These are phyloP conservation scores for Chrysomallon squamiferum DNA, from an alignment of 1,140 invertebrate species.

Conservation along the genomic window DNA sequence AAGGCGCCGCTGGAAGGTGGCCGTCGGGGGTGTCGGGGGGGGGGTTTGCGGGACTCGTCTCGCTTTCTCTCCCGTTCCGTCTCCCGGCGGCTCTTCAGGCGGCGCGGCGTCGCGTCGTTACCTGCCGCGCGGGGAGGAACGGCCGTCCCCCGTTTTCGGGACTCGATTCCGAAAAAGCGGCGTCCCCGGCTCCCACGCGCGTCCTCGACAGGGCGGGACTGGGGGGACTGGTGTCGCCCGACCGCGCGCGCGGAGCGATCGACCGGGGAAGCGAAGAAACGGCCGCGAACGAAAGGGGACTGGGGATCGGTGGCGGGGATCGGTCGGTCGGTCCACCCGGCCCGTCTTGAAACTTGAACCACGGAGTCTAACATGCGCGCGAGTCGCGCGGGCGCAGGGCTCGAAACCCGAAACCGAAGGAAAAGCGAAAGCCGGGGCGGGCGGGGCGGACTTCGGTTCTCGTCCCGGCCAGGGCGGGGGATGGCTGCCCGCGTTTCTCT, in stretches of 20 bases:
- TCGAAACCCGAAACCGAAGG: constrained; percentile 72
- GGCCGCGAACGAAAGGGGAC: constrained; percentile 24
- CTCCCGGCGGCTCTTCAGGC: not conserved
- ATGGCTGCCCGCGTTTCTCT: constrained; percentile 49
- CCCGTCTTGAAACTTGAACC: constrained; percentile 95
- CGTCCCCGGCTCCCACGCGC: constrained; percentile 2
- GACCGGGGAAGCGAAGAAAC: not conserved
- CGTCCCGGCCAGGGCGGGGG: constrained; percentile 52
- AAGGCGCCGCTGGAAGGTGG: not conserved
- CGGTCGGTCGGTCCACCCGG: constrained; percentile 65
- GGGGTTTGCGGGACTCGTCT: not conserved
- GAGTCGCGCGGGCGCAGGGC: constrained; percentile 75
- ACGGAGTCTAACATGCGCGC: constrained; percentile 87
- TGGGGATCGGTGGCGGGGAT: constrained; percentile 29
- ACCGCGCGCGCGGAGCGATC: not conserved
- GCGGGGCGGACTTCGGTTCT: constrained; percentile 33
- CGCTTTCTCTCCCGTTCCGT: not conserved
- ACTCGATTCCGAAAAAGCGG: not conserved
- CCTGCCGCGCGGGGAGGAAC: not conserved
- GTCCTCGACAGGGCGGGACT: constrained; percentile 9
- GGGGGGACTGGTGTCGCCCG: constrained; percentile 16
- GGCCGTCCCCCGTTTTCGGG: too few species aligned
- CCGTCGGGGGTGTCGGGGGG: not conserved
- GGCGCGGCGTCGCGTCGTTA: not conserved
- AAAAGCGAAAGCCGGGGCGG: constrained; percentile 66